phyloP scores from a whole-genome alignment of 2,888 invertebrate species.

The Habroteleia sp. region DNA sequence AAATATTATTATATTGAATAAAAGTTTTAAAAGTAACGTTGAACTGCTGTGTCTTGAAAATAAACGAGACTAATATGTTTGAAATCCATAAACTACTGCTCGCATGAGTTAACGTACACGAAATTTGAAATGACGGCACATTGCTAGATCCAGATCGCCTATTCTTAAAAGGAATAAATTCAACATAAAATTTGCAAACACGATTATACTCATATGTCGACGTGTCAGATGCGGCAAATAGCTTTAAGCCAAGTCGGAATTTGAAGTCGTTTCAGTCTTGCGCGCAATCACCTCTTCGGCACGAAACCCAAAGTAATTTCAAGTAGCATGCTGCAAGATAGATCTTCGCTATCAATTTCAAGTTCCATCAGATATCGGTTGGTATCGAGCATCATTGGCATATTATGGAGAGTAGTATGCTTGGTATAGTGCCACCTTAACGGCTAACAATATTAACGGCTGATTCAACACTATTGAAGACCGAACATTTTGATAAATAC shows the following conservation, averaged over 20 bases:
- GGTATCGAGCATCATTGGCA: conserved; percentile 51
- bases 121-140: too few relatives aligned
- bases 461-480: conserved; percentile 68
- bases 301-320: conserved; percentile 63
- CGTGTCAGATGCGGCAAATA: conserved; percentile 55
- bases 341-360: conserved; percentile 67
- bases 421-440: conserved; percentile 69
- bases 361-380: conserved; percentile 53
- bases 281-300: conserved; percentile 58
- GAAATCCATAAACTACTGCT: too few relatives aligned
- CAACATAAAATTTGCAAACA: conserved; percentile 46
- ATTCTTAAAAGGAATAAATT: conserved; percentile 9
- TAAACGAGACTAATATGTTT: too few relatives aligned
- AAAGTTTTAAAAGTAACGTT: too few relatives aligned
- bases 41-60: too few relatives aligned
- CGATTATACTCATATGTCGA: conserved; percentile 52
- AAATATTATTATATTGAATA: too few relatives aligned
- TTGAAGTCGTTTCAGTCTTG: conserved; percentile 55
- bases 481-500: conserved; percentile 72
- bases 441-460: conserved; percentile 68
- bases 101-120: too few relatives aligned
- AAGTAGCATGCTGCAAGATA: conserved; percentile 66
- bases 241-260: conserved; percentile 48
- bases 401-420: conserved; percentile 56
- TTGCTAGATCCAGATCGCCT: too few relatives aligned